Base-by-base conservation (phyloP, 2,113 vertebrate species). In the Cyprinodon brontotheroides region DNA sequence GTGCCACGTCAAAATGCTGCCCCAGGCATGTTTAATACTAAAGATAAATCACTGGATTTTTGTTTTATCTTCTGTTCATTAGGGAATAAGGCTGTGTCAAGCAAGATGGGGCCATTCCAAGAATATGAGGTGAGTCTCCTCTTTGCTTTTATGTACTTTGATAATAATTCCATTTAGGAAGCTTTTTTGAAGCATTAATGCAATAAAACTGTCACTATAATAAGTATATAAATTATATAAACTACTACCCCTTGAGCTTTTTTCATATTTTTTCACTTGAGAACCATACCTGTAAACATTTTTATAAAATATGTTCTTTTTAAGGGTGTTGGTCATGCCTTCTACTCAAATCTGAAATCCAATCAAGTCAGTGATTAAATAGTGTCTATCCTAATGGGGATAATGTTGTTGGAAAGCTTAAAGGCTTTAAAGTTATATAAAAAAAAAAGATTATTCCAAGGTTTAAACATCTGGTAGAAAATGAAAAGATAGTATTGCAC, bases 101-200 rank as follows among this genome's bases (percentile, higher is more conserved):
- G 81, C 90, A 93, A 70, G 68, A 98, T 98, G 97, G 96, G 96
- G 78, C 96, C 96, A 5, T 96, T 96, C 78, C 94, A 96, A 69
- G 95, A 96, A 72, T 95, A 91, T 83, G 83, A 96, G 94, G 96
- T 96, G 84, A 82, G 87, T 86, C 15, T 48, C 9, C 8, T 76
- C 10, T 69, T 74, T 61, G 36, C 43, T 15, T 5, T 10, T 61
- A 11, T 45, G 40, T 37, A 36, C 59, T 29, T 29, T 68, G 7
- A 29, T 4, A 39, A 15, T n/a, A 72, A 41, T 57, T 3, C 0
- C 12, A 14, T 45, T 5, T 20, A 3, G 17, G 15, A 20, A 8
- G 6, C 10, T 64, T 38, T 41, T 43, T 59, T 11, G 29, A 12
- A 2, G 22, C 5, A 65, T 4, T 37, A 3, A 62, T 13, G n/a